Percentiles rank a stretch among this genome's conserved stretches.
Evolutionary conservation across 92 coral and sea anemone species (phyloP).

Genomic region (Isaurus tuberculatus): DNA sequence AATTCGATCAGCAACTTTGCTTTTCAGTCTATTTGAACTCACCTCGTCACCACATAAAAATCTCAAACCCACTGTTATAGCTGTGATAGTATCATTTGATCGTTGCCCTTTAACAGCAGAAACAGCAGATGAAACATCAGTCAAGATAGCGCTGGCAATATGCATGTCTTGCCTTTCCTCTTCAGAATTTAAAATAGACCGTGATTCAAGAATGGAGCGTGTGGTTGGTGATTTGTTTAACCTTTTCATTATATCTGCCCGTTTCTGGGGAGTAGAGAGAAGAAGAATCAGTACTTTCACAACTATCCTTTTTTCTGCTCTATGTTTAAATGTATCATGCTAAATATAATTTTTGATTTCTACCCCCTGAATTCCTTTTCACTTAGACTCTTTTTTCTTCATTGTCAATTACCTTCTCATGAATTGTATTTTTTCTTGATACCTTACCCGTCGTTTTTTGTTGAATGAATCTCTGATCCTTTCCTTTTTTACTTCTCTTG

Average conservation of each 20-base stretch:
- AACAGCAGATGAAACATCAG: slow-evolving; percentile 50
- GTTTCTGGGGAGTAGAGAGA: slow-evolving; percentile 43
- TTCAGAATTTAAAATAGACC: slow-evolving; percentile 23
- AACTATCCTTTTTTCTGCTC: slow-evolving; percentile 34
- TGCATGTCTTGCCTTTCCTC: slow-evolving; percentile 30
- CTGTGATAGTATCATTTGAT: slow-evolving; percentile 51
- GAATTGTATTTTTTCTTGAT: not conserved
- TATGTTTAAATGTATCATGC: not conserved
- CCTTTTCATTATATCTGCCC: slow-evolving; percentile 23
- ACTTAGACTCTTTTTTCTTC: not conserved
- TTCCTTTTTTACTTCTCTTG: not conserved
- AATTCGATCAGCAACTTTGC: slow-evolving; percentile 26
- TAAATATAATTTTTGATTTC: not conserved
- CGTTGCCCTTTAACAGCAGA: slow-evolving; percentile 34
- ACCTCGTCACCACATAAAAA: slow-evolving; percentile 42
- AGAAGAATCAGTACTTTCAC: slow-evolving; percentile 22
- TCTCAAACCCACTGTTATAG: slow-evolving; percentile 46
- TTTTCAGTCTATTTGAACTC: slow-evolving; percentile 30
- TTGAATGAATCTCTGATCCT: slow-evolving; percentile 5
- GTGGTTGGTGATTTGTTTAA: slow-evolving; percentile 25
- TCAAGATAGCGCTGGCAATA: slow-evolving; percentile 21
- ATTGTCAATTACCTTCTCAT: not conserved
- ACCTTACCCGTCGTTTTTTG: not conserved
- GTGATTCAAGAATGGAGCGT: not conserved
- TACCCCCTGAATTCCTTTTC: not conserved